Evolutionary conservation across 2,888 invertebrate species (phyloP).

Genomic region (Ophion ellenae): DNA sequence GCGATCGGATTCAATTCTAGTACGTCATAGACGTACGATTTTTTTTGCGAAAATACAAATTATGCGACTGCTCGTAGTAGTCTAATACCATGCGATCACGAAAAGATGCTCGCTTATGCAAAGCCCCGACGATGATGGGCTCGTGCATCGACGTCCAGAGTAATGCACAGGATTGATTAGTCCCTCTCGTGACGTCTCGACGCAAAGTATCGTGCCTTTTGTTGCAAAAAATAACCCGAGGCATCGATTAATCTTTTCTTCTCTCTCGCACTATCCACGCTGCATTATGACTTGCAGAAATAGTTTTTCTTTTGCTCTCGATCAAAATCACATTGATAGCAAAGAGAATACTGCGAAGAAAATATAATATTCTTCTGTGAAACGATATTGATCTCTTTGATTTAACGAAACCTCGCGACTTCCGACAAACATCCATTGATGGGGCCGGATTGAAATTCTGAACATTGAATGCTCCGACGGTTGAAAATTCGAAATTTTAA

Average conservation of each 20-base stretch:
- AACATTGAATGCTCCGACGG: no score
- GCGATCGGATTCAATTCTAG: slow-evolving; percentile 46
- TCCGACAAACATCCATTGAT: no score
- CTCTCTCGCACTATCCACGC: neutral
- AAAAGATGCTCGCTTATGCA: slow-evolving; percentile 51
- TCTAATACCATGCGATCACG: slow-evolving; percentile 47
- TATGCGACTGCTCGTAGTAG: slow-evolving; percentile 38
- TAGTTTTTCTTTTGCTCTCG: neutral
- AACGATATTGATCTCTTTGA: neutral
- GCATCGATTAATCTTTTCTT: slow-evolving; percentile 44
- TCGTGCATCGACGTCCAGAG: slow-evolving; percentile 9
- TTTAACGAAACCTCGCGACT: no score
- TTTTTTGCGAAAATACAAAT: slow-evolving; percentile 63
- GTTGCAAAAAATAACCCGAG: slow-evolving; percentile 32
- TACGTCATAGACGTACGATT: slow-evolving; percentile 49
- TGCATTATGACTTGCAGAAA: slow-evolving; percentile 18
- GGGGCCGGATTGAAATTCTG: no score
- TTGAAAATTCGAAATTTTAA: no score
- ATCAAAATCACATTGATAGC: neutral
- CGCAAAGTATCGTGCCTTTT: slow-evolving; percentile 25
- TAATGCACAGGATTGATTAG: slow-evolving; percentile 36
- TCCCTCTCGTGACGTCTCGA: slow-evolving; percentile 43
- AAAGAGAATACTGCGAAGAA: neutral
- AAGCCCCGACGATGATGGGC: slow-evolving; percentile 26
- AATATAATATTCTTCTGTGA: neutral